These are phyloP conservation scores for Indri indri DNA, from an alignment of 2,113 vertebrate genomes.

Conservation along the genomic window DNA sequence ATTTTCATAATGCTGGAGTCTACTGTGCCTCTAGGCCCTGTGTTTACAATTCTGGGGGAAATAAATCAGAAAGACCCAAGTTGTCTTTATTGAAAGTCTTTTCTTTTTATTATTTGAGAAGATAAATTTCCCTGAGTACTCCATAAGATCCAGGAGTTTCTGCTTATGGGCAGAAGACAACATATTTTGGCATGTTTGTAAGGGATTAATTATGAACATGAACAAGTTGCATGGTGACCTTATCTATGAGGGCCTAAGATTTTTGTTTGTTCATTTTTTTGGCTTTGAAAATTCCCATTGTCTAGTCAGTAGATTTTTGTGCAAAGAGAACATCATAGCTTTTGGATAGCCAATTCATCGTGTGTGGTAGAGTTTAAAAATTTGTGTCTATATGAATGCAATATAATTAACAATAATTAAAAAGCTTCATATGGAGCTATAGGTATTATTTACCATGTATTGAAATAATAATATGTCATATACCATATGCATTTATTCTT, in stretches of 20 bases:
- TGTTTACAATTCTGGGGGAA: background rate
- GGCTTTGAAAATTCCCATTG: background rate
- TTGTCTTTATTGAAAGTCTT: background rate
- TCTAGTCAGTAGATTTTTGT: background rate
- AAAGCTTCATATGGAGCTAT: too few relatives aligned
- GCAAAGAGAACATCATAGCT: background rate
- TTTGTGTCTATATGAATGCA: background rate
- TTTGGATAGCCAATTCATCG: background rate
- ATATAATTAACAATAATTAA: background rate
- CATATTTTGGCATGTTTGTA: background rate
- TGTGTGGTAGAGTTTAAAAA: background rate
- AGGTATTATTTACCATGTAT: background rate
- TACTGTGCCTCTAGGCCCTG: background rate
- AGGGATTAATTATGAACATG: background rate
- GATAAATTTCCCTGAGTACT: too few relatives aligned
- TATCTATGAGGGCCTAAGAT: accelerated
- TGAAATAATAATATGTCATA: background rate
- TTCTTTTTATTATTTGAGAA: background rate
- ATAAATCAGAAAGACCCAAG: background rate
- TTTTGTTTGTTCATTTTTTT: background rate
- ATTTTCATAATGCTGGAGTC: background rate
- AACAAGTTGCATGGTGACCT: background rate
- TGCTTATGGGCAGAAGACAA: too few relatives aligned
- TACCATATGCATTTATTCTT: background rate
- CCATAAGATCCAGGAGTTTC: background rate